Base-by-base conservation (phyloP, 2,113 vertebrate species). In the Piaya cayana region DNA sequence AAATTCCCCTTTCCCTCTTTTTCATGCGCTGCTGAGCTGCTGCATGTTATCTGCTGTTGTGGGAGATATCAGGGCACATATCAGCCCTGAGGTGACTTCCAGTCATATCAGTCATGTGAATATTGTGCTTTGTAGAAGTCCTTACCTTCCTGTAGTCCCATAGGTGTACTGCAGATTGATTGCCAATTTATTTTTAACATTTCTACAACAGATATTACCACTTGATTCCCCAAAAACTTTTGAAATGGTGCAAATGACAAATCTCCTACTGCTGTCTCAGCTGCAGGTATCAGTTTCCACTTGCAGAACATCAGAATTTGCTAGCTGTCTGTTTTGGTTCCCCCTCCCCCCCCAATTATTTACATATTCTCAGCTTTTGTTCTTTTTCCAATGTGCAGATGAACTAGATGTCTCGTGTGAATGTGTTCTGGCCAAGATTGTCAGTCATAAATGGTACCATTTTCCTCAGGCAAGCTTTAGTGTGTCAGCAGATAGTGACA, bases 1-100 rank as follows among this genome's bases (percentile, higher is more conserved):
- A 18, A 84, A 59, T 82, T 88, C 22, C 15, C 20, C 25, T 65
- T 77, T 56, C 45, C n/a, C 26, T 43, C n/a, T 64, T 55, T 79
- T 36, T 39, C 49, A n/a, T 0, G 58, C 49, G 52, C 49, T 65
- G 39, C 9, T 1, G 0, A 45, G 36, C 63, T 88, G 70, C 43
- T 0, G 2, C 25, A 37, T 0, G 0, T 56, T 72, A 50, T 15
- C 91, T 70, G 42, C 71, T 12, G 13, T 37, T 62, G 55, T 42
- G 58, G 79, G 58, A 85, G 67, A 52, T 29, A 70, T 71, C 7
- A 21, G 52, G 32, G 75, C 62, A 79, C 8, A 0, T 5, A 34
- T 42, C 59, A 83, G 56, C 75, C 70, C 78, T 13, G 29, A 58
- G 71, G 71, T 81, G 83, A 50, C 77, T 69, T 50, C 39, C 71